Base-by-base conservation (phyloP, 2,888 invertebrate species). In the Desoria tigrina region DNA sequence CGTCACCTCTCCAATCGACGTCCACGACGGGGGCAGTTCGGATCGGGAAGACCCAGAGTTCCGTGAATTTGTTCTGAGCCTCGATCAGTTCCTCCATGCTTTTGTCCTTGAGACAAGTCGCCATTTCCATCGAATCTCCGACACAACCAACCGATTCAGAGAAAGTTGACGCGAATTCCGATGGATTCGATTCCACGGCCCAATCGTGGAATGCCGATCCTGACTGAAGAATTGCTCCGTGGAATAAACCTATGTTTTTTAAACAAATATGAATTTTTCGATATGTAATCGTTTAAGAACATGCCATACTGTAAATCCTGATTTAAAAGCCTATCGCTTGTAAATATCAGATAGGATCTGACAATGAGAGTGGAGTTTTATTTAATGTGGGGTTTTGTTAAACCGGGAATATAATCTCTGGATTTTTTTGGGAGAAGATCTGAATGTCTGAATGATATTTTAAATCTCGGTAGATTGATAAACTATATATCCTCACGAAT, bases 201-300 rank as follows among this genome's bases (percentile, higher is more conserved):
- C 72, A 74, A 18, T 72, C 70, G 55, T 75, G 74, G n/a, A 75
- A 59, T 11, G 73, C 73, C 18, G 68, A 68, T 16, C 76, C 76
- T 21, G 69, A 69, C 42, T 71, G 71, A 9, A 74, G 58, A 39
- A 77, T 77, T 1, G 75, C 74, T 11, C 63, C 59, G n/a, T 70
- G 68, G 51, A 76, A 77, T 1, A 73, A 49, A 53, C 73, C 71
- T 70, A 14, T 14, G n/a, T n/a, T n/a, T n/a, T n/a, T n/a, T n/a
- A n/a, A 39, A 39, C 9, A n/a, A n/a, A n/a, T n/a, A n/a, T n/a
- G n/a, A n/a, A n/a, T n/a, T n/a, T n/a, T n/a, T n/a, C n/a, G n/a
- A n/a, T n/a, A n/a, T n/a, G n/a, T n/a, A n/a, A n/a, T n/a, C n/a
- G n/a, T n/a, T n/a, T n/a, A n/a, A n/a, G n/a, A n/a, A n/a, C n/a